Base-by-base conservation (phyloP, 1,140 invertebrate species). In the Pachyrhynchus sulphureomaculatus region DNA sequence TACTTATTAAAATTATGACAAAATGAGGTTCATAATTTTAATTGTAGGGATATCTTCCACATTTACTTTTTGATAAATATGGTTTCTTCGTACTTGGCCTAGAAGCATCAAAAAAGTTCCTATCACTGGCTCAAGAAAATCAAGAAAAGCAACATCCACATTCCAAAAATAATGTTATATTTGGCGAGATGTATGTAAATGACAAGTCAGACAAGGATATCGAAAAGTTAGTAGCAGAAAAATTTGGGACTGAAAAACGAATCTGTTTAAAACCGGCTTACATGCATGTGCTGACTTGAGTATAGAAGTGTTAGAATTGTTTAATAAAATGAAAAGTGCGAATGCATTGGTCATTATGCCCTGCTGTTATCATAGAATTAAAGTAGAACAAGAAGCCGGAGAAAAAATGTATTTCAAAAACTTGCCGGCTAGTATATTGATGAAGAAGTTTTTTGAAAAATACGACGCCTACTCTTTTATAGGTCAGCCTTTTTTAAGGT, bases 241-340 rank as follows among this genome's bases (percentile, higher is more conserved):
- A 60, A 42, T 64, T 68, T 53, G 75, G 72, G 68, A 18, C 13
- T n/a, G 21, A 8, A 6, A 45, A 69, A 29, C 63, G 73, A 61
- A 60, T 81, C 77, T 80, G 81, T 76, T 54, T 91, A 57, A 81
- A 57, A 81, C 85, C 61, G 88, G 88, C 5, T 78, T 95, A 20
- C 92, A 95, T 76, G 86, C 91, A 6, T 95, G 92, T 76, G 92
- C 88, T 0, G 90, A 93, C 77, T 81, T 95, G 21, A 87, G 88
- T 49, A 79, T 90, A 9, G 83, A 83, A 18, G 84, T 89, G 17
- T 81, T 91, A 10, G 81, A 85, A 71, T 76, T 92, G 66, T 94
- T 91, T 78, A 66, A 83, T 12, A 76, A 83, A 64, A 83, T 88
- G 75, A 69, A 79, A 20, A 68, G 77, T 23, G 84, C 84, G 3